Conservation (phyloP, 2,888 invertebrate genomes). For the Odontomyia ornata region DNA sequence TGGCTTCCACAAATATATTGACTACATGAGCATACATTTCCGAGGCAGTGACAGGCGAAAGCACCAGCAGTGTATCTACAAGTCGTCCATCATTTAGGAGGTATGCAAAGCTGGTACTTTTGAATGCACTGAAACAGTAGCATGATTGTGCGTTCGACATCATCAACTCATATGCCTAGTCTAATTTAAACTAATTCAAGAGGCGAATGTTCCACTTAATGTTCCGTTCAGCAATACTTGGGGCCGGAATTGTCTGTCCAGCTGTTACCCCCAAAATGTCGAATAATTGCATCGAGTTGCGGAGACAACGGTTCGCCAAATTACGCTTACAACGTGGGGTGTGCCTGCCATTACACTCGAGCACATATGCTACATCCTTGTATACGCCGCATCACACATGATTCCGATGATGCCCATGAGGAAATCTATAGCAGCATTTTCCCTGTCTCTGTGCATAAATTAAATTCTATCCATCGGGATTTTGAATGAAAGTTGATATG, state of each 20-base stretch:
- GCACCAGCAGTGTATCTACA: no score
- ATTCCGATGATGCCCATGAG: background rate
- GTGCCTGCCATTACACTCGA: background rate
- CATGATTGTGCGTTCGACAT: background rate
- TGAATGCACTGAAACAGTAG: background rate
- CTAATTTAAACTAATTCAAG: constrained; percentile 21
- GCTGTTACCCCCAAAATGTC: constrained; percentile 31
- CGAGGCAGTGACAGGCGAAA: background rate
- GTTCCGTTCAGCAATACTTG: background rate
- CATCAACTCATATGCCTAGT: constrained; percentile 14
- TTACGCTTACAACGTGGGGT: constrained; percentile 27
- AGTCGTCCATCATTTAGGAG: background rate
- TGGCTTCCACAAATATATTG: background rate
- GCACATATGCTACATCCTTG: background rate
- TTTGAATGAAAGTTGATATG: constrained; percentile 18
- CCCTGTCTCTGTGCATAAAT: constrained; percentile 29
- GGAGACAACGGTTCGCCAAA: constrained; percentile 32
- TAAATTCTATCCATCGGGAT: constrained; percentile 1
- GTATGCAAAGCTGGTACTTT: background rate
- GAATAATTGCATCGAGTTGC: constrained; percentile 35
- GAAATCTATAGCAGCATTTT: background rate
- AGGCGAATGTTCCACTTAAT: constrained; percentile 22
- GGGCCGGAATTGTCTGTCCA: constrained; percentile 18
- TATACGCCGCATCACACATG: background rate
- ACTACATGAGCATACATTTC: background rate